These are phyloP conservation scores for Microtus montanus DNA, from an alignment of 2,113 vertebrate genomes.

Conservation along the genomic window DNA sequence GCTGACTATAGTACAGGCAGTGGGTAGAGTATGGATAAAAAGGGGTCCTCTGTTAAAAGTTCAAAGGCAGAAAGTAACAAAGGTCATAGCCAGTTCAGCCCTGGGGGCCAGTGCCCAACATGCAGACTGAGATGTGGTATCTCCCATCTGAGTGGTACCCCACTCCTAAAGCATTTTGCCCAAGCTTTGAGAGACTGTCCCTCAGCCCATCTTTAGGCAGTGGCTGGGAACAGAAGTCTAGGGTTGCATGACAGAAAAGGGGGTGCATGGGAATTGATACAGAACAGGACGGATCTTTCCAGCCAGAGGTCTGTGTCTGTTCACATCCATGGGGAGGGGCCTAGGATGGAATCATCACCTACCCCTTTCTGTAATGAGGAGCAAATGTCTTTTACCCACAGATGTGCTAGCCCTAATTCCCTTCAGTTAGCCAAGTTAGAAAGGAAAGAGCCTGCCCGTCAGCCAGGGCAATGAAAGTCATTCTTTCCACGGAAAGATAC, in stretches of 20 bases:
- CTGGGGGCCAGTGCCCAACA: neutral
- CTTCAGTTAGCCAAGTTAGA: conserved; percentile 32
- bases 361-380: neutral
- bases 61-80: neutral
- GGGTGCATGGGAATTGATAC: neutral
- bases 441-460: neutral
- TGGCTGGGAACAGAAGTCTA: neutral
- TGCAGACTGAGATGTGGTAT: too few species aligned
- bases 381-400: neutral
- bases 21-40: neutral
- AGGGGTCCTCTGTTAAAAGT: neutral
- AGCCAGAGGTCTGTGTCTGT: neutral
- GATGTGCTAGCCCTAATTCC: conserved; percentile 1
- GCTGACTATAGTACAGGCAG: neutral
- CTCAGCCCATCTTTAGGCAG: neutral
- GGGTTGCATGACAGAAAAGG: neutral
- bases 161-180: neutral
- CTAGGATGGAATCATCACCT: neutral
- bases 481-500: conserved; percentile 29
- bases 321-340: neutral
- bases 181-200: neutral
- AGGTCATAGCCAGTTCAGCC: neutral
- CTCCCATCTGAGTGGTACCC: neutral
- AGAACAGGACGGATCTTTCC: neutral
- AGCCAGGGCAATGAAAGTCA: conserved; percentile 37